A percentile compares a stretch with the other conserved stretches of the same genome.
Evolutionary conservation across 2,888 invertebrate genomes (phyloP).

Genomic region (Brachyptera risi): DNA sequence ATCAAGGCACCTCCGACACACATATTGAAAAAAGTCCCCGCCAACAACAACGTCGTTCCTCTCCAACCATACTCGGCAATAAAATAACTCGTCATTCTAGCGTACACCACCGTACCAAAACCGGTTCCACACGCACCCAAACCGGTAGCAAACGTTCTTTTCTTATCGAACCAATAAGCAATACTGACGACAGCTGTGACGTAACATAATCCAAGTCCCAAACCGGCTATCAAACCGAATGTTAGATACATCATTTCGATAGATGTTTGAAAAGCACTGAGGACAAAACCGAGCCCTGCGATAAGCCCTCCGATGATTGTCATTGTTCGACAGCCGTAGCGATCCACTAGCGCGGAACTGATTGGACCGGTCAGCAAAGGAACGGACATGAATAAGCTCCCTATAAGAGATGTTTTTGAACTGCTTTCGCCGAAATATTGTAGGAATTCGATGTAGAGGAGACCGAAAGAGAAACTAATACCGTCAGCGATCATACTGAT

Average conservation of each 20-base stretch:
- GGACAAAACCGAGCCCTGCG: conserved; percentile 62
- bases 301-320: conserved; percentile 45
- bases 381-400: conserved; percentile 83
- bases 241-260: conserved; percentile 78
- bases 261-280: conserved; percentile 58
- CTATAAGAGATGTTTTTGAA: conserved; percentile 85
- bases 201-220: conserved; percentile 80
- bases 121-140: conserved; percentile 86
- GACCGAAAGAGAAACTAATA: conserved; percentile 87
- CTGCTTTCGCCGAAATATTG: conserved; percentile 76
- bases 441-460: conserved; percentile 79
- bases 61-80: conserved; percentile 81
- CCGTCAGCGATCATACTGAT: conserved; percentile 91
- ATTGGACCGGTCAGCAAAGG: conserved; percentile 58
- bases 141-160: conserved; percentile 79
- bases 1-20: conserved; percentile 83
- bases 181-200: conserved; percentile 88
- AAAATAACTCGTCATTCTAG: conserved; percentile 76
- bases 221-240: conserved; percentile 78
- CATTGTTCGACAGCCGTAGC: conserved; percentile 66
- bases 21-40: conserved; percentile 75
- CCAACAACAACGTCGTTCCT: conserved; percentile 73
- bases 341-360: conserved; percentile 79
- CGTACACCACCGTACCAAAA: conserved; percentile 83
- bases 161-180: conserved; percentile 90